Evolutionary conservation across 2,888 invertebrate genomes (phyloP), one percentile per base, ranked within the genome.

Genomic region (Drosophila lacicola): DNA sequence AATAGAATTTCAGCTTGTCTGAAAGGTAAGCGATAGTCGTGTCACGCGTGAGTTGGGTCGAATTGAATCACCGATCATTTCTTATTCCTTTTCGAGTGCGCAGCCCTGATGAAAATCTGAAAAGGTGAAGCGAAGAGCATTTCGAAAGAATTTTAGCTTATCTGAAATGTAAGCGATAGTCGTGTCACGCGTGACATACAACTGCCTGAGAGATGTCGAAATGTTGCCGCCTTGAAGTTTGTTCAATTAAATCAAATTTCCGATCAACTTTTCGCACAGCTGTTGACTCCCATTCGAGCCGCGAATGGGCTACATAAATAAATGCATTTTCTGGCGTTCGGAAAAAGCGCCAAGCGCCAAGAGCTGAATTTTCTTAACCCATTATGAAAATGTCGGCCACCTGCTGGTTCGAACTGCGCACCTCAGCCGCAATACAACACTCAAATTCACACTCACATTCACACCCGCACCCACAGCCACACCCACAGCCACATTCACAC

Each of bases 331-430:
- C 9, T 1, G 6, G 21, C 2, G 0, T 11, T 34, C n/a, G 44
- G 29, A 10, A 8, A 11, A 19, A 19, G 11, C 3, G 9, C n/a
- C 29, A 8, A 5, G 10, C 13, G 19, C 9, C 8, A 55, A 29
- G 56, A 17, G n/a, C 45, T 37, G 68, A 44, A 51, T 45, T 67
- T 63, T 70, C 46, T 51, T 44, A 78, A 62, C 79, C 74, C 69
- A 74, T 74, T 78, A 74, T 49, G 74, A 41, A 58, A 45, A 78
- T 68, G 53, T 49, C 44, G 37, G 19, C 66, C 37, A 42, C 67
- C 67, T 51, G 64, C 45, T 46, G 36, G 1, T 54, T 46, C 9
- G 45, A 42, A 50, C 41, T 39, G 69, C 36, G 56, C 70, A 71
- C 55, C 76, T 76, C 29, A 37, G 17, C 41, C n/a, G 47, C 49